Base-by-base conservation (phyloP, 2,797 vertebrate species). In the Channallabes apus region DNA sequence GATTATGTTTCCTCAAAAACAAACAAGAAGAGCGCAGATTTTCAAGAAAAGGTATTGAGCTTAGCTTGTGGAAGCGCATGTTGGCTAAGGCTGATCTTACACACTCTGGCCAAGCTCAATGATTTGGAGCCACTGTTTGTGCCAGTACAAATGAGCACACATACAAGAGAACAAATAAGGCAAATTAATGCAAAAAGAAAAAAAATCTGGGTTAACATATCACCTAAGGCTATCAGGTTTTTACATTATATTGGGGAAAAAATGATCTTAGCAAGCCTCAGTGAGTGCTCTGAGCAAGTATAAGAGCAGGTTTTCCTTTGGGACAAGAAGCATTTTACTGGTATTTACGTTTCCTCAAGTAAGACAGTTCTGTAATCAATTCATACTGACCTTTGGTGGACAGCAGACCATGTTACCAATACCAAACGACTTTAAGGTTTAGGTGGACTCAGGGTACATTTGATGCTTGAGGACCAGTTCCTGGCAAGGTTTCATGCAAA, bases 321-420 rank as follows among this genome's bases (percentile, higher is more conserved):
- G 89, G 93, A 94, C 62, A 75, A 6, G 89, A 87, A 93, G 92
- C 90, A 91, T 94, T 94, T 94, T 91, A 93, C 93, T 90, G 90
- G 90, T 91, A 93, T 93, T 93, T 91, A 91, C 35, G 93, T 93
- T 82, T 89, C 92, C 89, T 90, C 62, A 88, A 91, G 87, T 35
- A 69, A 90, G 91, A 90, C 87, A 24, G 73, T 85, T 87, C 90
- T 90, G 91, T 92, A 93, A 94, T 91, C 69, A 76, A 84, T 68
- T 71, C 86, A 35, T 62, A 2, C 41, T n/a, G 38, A 7, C 65
- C 56, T 86, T 80, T 67, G 59, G 56, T 29, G 8, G 32, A 84
- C 12, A 68, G 22, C 0, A 59, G 61, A 3, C 76, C 65, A 62
- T 38, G 32, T 35, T 62, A 61, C 68, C 84, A 20, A 81, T 84